Percentiles rank a stretch among this genome's conserved stretches.
These are phyloP conservation scores for Catostylus mosaicus DNA, from an alignment of 30 jellyfish, hydroid and myxozoan species.

Conservation along the genomic window DNA sequence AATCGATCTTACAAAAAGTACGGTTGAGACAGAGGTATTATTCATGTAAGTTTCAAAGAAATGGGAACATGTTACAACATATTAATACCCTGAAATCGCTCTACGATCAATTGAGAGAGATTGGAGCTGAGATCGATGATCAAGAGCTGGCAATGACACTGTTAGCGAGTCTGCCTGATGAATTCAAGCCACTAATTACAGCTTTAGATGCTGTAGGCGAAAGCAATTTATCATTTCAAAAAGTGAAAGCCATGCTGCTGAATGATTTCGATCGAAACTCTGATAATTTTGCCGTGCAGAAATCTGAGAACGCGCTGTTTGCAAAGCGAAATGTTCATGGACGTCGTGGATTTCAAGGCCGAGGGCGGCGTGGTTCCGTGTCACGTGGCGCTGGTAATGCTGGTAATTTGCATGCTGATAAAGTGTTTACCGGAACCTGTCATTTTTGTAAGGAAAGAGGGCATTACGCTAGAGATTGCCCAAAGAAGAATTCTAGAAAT, in stretches of 20 bases:
- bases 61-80: constrained; percentile 55
- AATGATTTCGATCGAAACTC: constrained; percentile 32
- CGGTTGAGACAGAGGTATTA: constrained; percentile 41
- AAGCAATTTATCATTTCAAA: constrained; percentile 19
- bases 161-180: constrained; percentile 55
- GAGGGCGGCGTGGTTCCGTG: too few species aligned
- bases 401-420: background rate
- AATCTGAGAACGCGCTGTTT: constrained; percentile 21
- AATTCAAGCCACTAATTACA: constrained; percentile 42
- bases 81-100: constrained; percentile 35
- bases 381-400: too few species aligned
- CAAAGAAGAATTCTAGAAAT: constrained; percentile 23
- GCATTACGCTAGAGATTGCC: constrained; percentile 50
- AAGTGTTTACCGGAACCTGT: constrained; percentile 28
- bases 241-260: constrained; percentile 32
- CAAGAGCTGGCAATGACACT: constrained; percentile 44
- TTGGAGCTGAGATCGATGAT: constrained; percentile 21
- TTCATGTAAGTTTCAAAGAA: constrained; percentile 23
- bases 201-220: constrained; percentile 61
- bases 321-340: constrained; percentile 32
- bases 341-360: constrained; percentile 27
- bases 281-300: constrained; percentile 31
- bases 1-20: constrained; percentile 41
- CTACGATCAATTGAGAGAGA: constrained; percentile 51
- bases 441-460: constrained; percentile 46